phyloP scores from a whole-genome alignment of 1,140 invertebrate species.

The Zaprionus taronus region DNA sequence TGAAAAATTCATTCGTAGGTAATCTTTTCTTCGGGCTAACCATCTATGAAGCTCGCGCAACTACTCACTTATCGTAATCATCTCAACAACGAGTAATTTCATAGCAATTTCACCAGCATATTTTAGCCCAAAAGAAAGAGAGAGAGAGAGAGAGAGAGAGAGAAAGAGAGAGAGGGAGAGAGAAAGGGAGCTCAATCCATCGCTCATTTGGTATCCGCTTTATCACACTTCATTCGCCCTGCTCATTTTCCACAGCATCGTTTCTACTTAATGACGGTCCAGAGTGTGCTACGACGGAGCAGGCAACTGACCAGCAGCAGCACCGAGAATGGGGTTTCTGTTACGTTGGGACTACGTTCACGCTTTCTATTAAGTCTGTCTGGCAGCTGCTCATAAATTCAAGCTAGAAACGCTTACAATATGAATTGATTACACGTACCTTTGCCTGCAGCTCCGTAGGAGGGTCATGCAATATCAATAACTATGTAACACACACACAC shows the following conservation, averaged over 20 bases:
- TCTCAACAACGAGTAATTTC: constrained; percentile 59
- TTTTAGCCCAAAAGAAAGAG: neutral
- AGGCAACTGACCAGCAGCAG: neutral
- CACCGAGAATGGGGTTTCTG: neutral
- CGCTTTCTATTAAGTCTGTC: constrained; percentile 35
- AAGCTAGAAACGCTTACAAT: constrained; percentile 50
- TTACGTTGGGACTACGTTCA: neutral
- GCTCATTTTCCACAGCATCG: constrained; percentile 36
- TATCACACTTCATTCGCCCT: constrained; percentile 26
- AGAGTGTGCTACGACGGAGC: constrained; percentile 26
- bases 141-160: neutral
- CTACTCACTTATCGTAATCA: constrained; percentile 36
- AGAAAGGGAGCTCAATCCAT: constrained; percentile 13
- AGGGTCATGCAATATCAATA: constrained; percentile 66
- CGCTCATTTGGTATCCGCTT: constrained; percentile 39
- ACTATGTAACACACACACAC: constrained; percentile 59
- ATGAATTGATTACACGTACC: constrained; percentile 71
- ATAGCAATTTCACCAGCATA: constrained; percentile 56
- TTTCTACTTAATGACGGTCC: constrained; percentile 65
- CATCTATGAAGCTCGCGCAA: constrained; percentile 14
- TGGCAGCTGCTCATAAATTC: constrained; percentile 67
- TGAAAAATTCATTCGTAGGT: constrained; percentile 19
- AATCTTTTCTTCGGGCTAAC: neutral
- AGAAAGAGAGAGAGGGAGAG: neutral
- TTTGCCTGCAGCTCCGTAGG: constrained; percentile 34